These are phyloP conservation scores for Lepisosteus oculatus DNA, from an alignment of 2,113 vertebrate genomes.

Conservation along the genomic window DNA sequence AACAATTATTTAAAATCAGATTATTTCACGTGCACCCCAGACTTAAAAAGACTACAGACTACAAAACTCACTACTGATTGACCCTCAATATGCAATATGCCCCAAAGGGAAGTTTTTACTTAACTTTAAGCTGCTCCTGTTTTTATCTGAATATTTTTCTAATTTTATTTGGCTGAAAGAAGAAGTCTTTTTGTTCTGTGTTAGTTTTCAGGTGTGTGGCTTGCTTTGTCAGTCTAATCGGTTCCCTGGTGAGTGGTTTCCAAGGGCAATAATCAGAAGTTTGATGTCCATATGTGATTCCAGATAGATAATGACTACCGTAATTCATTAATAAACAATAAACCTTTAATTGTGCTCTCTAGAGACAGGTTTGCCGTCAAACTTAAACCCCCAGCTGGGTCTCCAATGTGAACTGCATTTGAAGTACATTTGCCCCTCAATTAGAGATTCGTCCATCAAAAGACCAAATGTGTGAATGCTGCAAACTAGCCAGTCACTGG, in stretches of 20 bases:
- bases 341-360: conserved; percentile 27
- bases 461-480: background rate
- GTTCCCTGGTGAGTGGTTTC: background rate
- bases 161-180: background rate
- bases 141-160: background rate
- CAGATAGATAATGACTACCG: conserved; percentile 5
- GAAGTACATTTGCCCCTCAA: conserved; percentile 19
- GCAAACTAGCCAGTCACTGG: background rate
- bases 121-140: background rate
- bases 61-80: background rate
- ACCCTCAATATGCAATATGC: background rate
- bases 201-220: background rate
- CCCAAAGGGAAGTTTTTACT: background rate
- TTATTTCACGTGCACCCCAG: background rate
- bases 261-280: conserved; percentile 6
- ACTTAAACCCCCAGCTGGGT: conserved; percentile 18
- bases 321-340: conserved; percentile 36
- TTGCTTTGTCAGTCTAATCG: conserved; percentile 1
- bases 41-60: background rate
- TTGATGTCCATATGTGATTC: conserved; percentile 10
- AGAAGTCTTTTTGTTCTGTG: background rate
- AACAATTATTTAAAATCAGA: no score
- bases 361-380: conserved; percentile 1
- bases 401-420: conserved; percentile 10
- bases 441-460: conserved; percentile 20